phyloP scores from a whole-genome alignment of 2,113 vertebrate species.

The Alethe diademata region DNA sequence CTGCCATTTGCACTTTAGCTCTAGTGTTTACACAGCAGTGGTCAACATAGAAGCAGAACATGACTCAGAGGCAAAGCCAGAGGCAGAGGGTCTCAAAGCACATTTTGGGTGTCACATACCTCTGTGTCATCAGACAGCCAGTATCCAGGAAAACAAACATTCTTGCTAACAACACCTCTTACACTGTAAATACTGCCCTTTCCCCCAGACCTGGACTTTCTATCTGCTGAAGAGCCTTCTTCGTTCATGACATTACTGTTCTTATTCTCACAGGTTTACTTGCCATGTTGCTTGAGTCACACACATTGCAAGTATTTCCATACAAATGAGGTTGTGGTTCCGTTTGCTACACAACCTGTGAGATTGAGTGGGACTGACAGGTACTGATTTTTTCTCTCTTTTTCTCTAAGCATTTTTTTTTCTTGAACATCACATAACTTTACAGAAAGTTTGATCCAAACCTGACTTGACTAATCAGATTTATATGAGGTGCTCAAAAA shows the following conservation, averaged over 20 bases:
- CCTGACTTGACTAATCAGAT: not conserved
- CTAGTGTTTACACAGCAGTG: constrained; percentile 45
- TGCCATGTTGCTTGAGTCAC: rapidly evolving
- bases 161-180: not conserved
- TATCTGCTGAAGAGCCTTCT: not conserved
- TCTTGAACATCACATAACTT: not conserved
- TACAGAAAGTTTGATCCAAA: not conserved
- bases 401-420: not conserved
- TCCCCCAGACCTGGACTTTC: not conserved
- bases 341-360: not conserved
- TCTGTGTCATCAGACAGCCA: not conserved
- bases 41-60: not conserved
- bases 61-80: not conserved
- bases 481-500: not conserved
- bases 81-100: not conserved
- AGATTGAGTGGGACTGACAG: not conserved
- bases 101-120: not conserved
- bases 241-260: not conserved
- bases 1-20: constrained; percentile 32
- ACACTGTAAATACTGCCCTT: not conserved
- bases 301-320: not conserved
- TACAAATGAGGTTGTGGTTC: not conserved
- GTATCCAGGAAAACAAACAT: not conserved
- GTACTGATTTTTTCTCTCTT: not conserved
- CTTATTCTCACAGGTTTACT: not conserved